Conservation (phyloP, 2,113 vertebrate genomes). For the Triplophysa dalaica region DNA sequence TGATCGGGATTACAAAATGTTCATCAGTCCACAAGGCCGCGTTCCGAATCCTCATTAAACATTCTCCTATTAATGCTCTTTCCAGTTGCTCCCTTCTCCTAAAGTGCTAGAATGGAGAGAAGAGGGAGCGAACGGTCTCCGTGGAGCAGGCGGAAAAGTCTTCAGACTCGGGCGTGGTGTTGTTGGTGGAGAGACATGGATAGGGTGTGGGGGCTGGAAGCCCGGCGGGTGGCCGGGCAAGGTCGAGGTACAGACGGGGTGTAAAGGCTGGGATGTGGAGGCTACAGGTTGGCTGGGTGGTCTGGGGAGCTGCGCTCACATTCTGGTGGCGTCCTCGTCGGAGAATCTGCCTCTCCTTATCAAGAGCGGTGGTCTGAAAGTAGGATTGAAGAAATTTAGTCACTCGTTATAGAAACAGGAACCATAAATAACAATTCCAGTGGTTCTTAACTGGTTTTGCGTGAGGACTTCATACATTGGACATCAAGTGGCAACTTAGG, state of each 20-base stretch:
- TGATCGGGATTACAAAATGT: slow-evolving; percentile 17
- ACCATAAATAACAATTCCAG: no score
- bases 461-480: no score
- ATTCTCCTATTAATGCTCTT: slow-evolving; percentile 37
- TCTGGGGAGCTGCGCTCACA: slow-evolving; percentile 78
- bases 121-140: slow-evolving; percentile 62
- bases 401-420: no score
- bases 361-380: slow-evolving; percentile 78
- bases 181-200: slow-evolving; percentile 26
- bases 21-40: slow-evolving; percentile 20
- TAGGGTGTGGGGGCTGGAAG: slow-evolving; percentile 40
- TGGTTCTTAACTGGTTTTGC: no score
- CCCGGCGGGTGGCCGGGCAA: not conserved
- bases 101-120: slow-evolving; percentile 62
- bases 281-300: slow-evolving; percentile 54
- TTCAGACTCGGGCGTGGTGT: slow-evolving; percentile 61
- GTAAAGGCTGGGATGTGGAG: slow-evolving; percentile 41
- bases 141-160: slow-evolving; percentile 70
- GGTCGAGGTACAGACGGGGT: slow-evolving; percentile 13
- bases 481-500: no score
- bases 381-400: not conserved
- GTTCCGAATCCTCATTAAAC: slow-evolving; percentile 52
- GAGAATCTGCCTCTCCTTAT: slow-evolving; percentile 99
- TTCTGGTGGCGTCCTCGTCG: slow-evolving; percentile 93
- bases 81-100: slow-evolving; percentile 9